A percentile compares a stretch with the other conserved stretches of the same genome.
Conservation (phyloP, 2,888 invertebrate species). For the Andrena camellia region DNA sequence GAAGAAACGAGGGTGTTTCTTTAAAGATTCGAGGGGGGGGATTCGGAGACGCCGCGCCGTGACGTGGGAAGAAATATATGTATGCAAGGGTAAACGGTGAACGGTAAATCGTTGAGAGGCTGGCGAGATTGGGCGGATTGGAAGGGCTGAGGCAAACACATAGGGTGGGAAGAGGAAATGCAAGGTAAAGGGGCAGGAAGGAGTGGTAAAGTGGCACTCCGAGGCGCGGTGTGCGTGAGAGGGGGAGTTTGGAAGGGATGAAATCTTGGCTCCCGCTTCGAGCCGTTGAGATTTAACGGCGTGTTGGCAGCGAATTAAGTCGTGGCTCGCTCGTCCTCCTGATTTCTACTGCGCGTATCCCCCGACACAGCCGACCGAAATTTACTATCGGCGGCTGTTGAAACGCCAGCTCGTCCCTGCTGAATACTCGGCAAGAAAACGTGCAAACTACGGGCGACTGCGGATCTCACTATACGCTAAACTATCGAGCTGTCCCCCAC, state of each 20-base stretch:
- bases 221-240: constrained; percentile 11
- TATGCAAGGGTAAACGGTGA: not conserved
- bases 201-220: constrained; percentile 17
- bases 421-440: not conserved
- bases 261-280: constrained; percentile 57
- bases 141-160: not conserved
- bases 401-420: not conserved
- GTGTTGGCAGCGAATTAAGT: constrained; percentile 60
- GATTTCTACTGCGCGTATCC: constrained; percentile 36
- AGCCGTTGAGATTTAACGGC: constrained; percentile 67
- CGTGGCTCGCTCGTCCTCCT: constrained; percentile 39
- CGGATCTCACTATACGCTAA: no score
- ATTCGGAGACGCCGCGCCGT: not conserved
- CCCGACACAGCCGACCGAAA: not conserved
- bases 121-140: constrained; percentile 44
- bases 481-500: no score
- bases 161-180: constrained; percentile 4
- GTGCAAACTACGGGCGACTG: no score
- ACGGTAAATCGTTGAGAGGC: constrained; percentile 19
- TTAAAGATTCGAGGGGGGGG: not conserved
- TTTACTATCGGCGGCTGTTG: constrained; percentile 11
- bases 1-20: not conserved
- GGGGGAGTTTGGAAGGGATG: constrained; percentile 26
- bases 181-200: not conserved
- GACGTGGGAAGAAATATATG: not conserved